Base-by-base conservation (phyloP, 1,140 invertebrate genomes). In the Dinoponera quadriceps region DNA sequence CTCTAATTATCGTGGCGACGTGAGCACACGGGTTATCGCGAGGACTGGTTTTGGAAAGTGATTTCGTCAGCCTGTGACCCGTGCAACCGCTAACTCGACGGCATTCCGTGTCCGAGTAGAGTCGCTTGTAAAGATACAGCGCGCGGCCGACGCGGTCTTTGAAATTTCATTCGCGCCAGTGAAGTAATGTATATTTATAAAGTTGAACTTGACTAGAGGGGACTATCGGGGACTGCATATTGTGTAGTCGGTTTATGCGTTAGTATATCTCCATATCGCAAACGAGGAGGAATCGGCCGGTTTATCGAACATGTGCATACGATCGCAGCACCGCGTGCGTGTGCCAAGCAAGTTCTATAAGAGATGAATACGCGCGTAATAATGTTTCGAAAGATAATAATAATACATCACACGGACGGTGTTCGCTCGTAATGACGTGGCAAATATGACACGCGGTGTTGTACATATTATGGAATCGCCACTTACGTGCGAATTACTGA, bases 401-500 rank as follows among this genome's bases (percentile, higher is more conserved):
- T 20, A 16, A 80, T 38, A 69, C 44, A 48, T 27, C 18, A 13
- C 27, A 71, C 14, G 14, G 57, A 27, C 9, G n/a, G n/a, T 14
- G 18, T 14, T 25, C 4, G 3, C 27, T 57, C 25, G 7, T 66
- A 59, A 59, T 80, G 54, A 80, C n/a, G 25, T 16, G 2, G 38
- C 51, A 71, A 80, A 71, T 80, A 68, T 16, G 69, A 71, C n/a
- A n/a, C 22, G 51, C 29, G 1, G 3, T 57, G 63, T 80, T 80
- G 75, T 68, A 25, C 14, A 9, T 38, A 69, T 80, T 71, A 48
- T 57, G 22, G 33, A 80, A 71, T 68, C 63, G 3, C 22, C 75
- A 80, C 51, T 80, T 57, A 71, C 13, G 54, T 71, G 63, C 29
- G 38, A 80, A 80, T 80, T 80, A 71, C 65, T 80, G 65, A 80